Base-by-base conservation (phyloP, 2,113 vertebrate genomes). In the Noctilio leporinus region DNA sequence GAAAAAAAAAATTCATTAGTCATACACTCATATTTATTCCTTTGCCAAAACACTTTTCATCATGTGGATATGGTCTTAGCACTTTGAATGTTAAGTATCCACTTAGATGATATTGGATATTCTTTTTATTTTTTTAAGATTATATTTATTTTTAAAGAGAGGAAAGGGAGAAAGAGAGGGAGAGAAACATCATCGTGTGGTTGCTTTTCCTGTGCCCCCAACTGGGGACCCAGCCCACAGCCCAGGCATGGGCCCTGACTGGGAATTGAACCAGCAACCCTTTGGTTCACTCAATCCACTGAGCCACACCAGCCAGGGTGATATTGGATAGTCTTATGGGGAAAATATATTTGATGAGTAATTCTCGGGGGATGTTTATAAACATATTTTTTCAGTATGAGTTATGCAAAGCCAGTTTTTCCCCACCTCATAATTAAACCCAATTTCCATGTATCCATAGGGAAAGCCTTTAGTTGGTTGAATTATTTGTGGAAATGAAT, bases 11-110 rank as follows among this genome's bases (percentile, higher is more conserved):
- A 83, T 95, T 91, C 81, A 94, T 96, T 95, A 95, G 86, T 86
- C 81, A 95, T 86, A n/a, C 35, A 22, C 82, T 91, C 96, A 93
- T 89, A 93, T 89, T 95, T 96, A 94, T 87, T 96, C 80, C 55
- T 96, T 96, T 97, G 94, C 94, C 86, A 72, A 95, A 93, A 92
- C 93, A 94, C 85, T 95, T 91, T 96, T 96, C 91, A 91, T 95
- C 96, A 83, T 94, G 67, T 83, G 77, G 94, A 96, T 96, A 89
- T 64, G 65, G 72, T 93, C 88, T 78, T 55, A 78, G 62, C 82
- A 94, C 92, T 82, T 89, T 94, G 88, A 94, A 95, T 96, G 77
- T 91, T 95, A 95, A 95, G 95, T 93, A 90, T 83, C 57, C 65
- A 92, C 92, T 97, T 86, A 86, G 45, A 73, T 65, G 47, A 45